A percentile compares a stretch with the other conserved stretches of the same genome.
Conservation (phyloP, 1,140 invertebrate species). For the Caenorhabditis elegans region WBcel235 BX284606.5:10035001-10035500, state of each 20-base stretch:
- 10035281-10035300: neutral
- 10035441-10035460: no score
- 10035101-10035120: no score
- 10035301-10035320: neutral
- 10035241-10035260: constrained; percentile 25
- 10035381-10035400: no score
- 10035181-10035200: constrained; percentile 52
- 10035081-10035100: no score
- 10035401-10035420: no score
- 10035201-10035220: constrained; percentile 45
- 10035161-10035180: constrained; percentile 31
- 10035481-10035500: no score
- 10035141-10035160: neutral
- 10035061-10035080: neutral
- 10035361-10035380: no score
- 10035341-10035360: no score
- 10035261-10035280: neutral
- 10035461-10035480: no score
- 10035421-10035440: no score
- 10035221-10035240: constrained; percentile 17
- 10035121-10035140: neutral
- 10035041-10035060: neutral
- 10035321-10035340: no score
- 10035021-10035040: no score
- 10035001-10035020: neutral